Evolutionary conservation across 2,797 vertebrate genomes (phyloP).

Genomic region (Acanthis flammea): DNA sequence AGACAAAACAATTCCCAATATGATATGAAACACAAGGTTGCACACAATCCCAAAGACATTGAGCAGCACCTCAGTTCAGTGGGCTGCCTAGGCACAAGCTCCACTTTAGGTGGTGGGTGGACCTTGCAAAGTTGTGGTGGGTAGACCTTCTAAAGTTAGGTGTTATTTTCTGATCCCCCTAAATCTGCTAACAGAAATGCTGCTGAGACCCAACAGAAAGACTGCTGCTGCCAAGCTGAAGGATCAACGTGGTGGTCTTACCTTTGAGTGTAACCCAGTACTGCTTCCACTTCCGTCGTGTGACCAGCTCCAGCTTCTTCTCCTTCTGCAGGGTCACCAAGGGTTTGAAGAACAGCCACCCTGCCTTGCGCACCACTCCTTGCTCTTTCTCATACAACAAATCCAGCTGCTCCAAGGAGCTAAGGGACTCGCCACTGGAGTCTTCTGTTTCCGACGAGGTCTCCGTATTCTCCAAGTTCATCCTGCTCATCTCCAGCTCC

Average conservation of each 20-base stretch:
- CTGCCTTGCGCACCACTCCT: conserved; percentile 91
- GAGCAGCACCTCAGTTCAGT: neutral
- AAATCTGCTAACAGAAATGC: neutral
- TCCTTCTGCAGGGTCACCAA: conserved; percentile 91
- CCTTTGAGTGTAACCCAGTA: conserved; percentile 96
- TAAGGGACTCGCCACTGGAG: conserved; percentile 87
- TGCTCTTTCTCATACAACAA: conserved; percentile 92
- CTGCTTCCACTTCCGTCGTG: conserved; percentile 91
- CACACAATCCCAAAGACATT: neutral
- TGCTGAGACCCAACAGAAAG: neutral
- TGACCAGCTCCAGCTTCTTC: conserved; percentile 89
- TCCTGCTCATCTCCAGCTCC: conserved; percentile 85
- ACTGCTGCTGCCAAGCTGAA: neutral
- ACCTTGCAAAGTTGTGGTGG: neutral
- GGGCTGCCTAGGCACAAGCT: neutral
- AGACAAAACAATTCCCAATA: neutral
- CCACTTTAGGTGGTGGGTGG: neutral
- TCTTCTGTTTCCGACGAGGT: conserved; percentile 86
- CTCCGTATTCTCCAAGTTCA: conserved; percentile 77
- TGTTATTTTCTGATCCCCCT: neutral
- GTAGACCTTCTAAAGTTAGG: neutral
- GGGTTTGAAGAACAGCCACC: conserved; percentile 94
- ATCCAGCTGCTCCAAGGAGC: conserved; percentile 90
- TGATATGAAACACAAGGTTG: neutral
- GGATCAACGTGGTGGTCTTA: neutral